Evolutionary conservation across 2,797 vertebrate genomes (phyloP).

Genomic region (Jordanella pulchra): DNA sequence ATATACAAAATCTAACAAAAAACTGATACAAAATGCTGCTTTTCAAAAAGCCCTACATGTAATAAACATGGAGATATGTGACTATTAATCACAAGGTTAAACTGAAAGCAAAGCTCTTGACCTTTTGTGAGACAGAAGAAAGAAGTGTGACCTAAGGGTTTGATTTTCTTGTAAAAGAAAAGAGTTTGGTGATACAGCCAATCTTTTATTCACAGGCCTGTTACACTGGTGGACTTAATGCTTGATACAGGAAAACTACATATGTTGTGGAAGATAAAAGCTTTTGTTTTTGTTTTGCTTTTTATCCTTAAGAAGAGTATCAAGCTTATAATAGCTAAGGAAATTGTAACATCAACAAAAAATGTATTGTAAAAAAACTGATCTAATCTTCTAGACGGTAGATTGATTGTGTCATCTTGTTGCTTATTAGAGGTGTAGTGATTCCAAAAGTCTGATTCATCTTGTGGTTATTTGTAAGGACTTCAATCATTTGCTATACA

Average conservation of each 20-base stretch:
- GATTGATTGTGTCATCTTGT: background rate
- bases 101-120: conserved; percentile 11
- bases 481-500: background rate
- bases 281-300: conserved; percentile 6
- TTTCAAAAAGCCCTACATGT: background rate
- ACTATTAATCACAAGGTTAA: background rate
- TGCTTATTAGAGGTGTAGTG: background rate
- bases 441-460: background rate
- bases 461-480: background rate
- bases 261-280: background rate
- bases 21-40: background rate
- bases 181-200: conserved; percentile 16
- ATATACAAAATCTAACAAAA: background rate
- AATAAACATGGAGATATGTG: background rate
- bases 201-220: background rate
- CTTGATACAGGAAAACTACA: too few relatives aligned
- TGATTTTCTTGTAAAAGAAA: conserved; percentile 1
- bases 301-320: background rate
- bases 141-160: background rate
- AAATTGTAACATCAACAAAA: background rate
- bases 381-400: background rate
- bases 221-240: too few relatives aligned
- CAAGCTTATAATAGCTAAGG: background rate
- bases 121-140: background rate
- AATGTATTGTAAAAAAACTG: background rate